These are phyloP conservation scores for Podargus strigoides DNA, from an alignment of 2,797 vertebrate species.

Conservation along the genomic window DNA sequence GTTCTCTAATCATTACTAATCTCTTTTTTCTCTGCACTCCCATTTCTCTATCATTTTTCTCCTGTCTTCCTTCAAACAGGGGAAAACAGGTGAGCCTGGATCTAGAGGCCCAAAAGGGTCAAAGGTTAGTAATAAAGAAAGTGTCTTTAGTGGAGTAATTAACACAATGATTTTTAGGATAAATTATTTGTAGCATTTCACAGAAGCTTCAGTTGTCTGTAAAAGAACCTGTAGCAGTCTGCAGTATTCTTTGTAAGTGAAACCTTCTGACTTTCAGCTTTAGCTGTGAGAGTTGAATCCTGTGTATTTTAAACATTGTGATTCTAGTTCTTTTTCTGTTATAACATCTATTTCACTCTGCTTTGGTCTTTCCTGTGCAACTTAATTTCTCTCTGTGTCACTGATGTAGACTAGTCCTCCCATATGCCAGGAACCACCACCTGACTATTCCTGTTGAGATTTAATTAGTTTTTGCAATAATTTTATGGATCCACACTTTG, in stretches of 20 bases:
- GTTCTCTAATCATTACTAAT: constrained; percentile 47
- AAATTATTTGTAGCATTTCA: not conserved
- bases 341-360: not conserved
- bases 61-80: constrained; percentile 75
- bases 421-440: not conserved
- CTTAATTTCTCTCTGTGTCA: constrained; percentile 25
- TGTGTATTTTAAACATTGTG: not conserved
- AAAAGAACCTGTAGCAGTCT: not conserved
- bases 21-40: constrained; percentile 42
- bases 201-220: not conserved
- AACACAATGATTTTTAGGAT: not conserved
- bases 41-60: constrained; percentile 44
- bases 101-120: constrained; percentile 89
- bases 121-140: constrained; percentile 84
- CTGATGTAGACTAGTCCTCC: not conserved
- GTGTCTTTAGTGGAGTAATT: not conserved
- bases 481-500: not conserved
- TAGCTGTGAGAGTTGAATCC: not conserved
- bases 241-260: not conserved
- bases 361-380: not conserved
- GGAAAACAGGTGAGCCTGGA: constrained; percentile 90
- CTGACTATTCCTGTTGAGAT: not conserved
- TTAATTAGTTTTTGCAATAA: not conserved
- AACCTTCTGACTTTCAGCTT: not conserved
- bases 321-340: not conserved